These are phyloP conservation scores for Synergus laeviventris DNA, from an alignment of 2,888 invertebrate genomes.

Conservation along the genomic window DNA sequence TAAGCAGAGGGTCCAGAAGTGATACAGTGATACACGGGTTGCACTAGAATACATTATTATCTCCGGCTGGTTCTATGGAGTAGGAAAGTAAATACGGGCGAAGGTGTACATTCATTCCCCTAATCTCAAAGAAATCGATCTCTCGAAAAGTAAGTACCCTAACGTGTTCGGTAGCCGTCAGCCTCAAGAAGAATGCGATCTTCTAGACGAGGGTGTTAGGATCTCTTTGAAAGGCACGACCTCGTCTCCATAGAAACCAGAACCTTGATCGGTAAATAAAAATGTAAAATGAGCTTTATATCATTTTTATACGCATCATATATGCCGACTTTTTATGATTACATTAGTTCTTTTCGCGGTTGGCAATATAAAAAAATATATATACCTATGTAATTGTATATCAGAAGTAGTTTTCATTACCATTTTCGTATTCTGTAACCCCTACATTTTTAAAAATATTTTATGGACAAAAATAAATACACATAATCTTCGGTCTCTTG, in stretches of 20 bases:
- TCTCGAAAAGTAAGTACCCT: slow-evolving; percentile 35
- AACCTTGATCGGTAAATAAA: slow-evolving; percentile 26
- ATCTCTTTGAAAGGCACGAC: slow-evolving; percentile 11
- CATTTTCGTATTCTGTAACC: too few species aligned
- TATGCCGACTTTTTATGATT: neutral
- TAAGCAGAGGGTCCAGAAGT: slow-evolving; percentile 25
- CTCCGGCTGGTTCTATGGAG: slow-evolving; percentile 6
- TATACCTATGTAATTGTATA: too few species aligned
- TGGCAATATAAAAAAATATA: neutral
- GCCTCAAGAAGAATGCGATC: slow-evolving; percentile 27
- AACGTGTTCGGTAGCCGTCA: slow-evolving; percentile 33
- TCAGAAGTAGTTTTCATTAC: too few species aligned
- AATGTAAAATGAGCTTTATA: slow-evolving; percentile 1
- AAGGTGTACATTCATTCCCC: slow-evolving; percentile 26
- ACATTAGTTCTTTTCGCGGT: neutral
- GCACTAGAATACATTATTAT: slow-evolving; percentile 21
- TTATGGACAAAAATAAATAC: too few species aligned
- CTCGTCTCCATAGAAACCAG: slow-evolving; percentile 17
- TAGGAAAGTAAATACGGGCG: slow-evolving; percentile 21
- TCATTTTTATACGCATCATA: neutral
- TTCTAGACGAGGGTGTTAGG: neutral
- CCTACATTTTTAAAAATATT: too few species aligned
- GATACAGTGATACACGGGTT: slow-evolving; percentile 30
- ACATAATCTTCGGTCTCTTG: too few species aligned
- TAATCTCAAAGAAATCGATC: slow-evolving; percentile 39